Evolutionary conservation across 2,888 invertebrate species (phyloP), one percentile per base, ranked within the genome.

Genomic region (Drosophila formosana): DNA sequence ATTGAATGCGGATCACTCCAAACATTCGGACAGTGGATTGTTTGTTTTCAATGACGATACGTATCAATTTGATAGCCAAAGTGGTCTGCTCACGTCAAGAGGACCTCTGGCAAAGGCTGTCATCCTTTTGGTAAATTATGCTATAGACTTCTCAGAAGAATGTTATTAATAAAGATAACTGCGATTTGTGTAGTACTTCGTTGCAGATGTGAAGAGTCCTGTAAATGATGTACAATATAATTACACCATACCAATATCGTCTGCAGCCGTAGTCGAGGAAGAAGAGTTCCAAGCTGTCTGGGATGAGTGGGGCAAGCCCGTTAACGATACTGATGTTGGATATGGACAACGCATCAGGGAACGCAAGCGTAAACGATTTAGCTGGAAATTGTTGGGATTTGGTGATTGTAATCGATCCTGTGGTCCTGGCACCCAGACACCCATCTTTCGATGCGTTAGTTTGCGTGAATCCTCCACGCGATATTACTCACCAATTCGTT

Each of bases 391-490:
- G 50, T 93, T 95, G 9, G 95, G 96, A 0, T 95, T 96, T 80
- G 95, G 96, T 0, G 94, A 95, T 11, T 98, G 98, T 90, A 95
- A 96, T 26, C 95, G 96, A 82, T 94, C 95, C 26, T 97, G 97
- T 90, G 97, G 97, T 0, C 96, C 90, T 4, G 92, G 92, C 6
- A 82, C 89, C 11, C 91, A 91, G 66, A 75, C 90, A 18, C 92
- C 92, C 0, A 91, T 92, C 34, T 91, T 92, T 51, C 89, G 91
- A 6, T 92, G 98, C 91, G 95, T 96, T 0, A 39, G 41, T 8
- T 18, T 25, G 9, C 94, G 95, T 52, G 96, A 96, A 81, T 93
- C 95, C 49, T 93, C 93, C 0, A 94, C 94, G 70, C 93, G 94
- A 25, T 93, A 94, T 5, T 96, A 95, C 23, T 93, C 94, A 73